Percentiles rank a stretch among this genome's conserved stretches.
These are phyloP conservation scores for Asteroscopus sphinx DNA, from an alignment of 2,888 invertebrate genomes.

Conservation along the genomic window DNA sequence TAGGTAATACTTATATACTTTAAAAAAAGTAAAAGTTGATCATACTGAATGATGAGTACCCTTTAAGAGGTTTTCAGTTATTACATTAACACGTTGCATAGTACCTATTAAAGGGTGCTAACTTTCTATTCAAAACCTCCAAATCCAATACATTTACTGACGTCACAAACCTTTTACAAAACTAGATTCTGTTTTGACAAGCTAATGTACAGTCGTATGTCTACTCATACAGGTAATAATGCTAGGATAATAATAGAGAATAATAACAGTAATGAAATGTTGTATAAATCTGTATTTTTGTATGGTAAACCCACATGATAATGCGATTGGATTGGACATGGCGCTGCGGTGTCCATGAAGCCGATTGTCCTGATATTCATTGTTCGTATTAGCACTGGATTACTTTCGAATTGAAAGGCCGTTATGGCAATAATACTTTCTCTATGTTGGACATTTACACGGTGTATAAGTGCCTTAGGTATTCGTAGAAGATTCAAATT, in stretches of 20 bases:
- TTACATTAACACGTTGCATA: too few species aligned
- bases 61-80: background rate
- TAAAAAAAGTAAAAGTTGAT: too few species aligned
- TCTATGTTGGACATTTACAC: too few species aligned
- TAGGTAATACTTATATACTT: too few species aligned
- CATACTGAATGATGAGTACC: background rate
- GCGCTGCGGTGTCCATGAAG: conserved; percentile 36
- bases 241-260: conserved; percentile 18
- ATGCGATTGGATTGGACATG: conserved; percentile 56
- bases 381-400: too few species aligned
- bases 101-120: background rate
- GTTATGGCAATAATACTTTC: too few species aligned
- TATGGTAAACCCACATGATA: conserved; percentile 38
- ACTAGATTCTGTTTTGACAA: conserved; percentile 43
- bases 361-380: background rate
- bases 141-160: conserved; percentile 8
- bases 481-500: too few species aligned
- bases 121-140: conserved; percentile 3
- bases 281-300: conserved; percentile 54
- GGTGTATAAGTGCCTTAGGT: too few species aligned
- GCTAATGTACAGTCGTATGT: conserved; percentile 10
- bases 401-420: too few species aligned
- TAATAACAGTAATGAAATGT: conserved; percentile 32
- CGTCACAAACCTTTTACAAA: conserved; percentile 30
- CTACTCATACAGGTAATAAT: conserved; percentile 28